Conservation (phyloP, 2,797 vertebrate species). For the Rhyacichthys aspro region DNA sequence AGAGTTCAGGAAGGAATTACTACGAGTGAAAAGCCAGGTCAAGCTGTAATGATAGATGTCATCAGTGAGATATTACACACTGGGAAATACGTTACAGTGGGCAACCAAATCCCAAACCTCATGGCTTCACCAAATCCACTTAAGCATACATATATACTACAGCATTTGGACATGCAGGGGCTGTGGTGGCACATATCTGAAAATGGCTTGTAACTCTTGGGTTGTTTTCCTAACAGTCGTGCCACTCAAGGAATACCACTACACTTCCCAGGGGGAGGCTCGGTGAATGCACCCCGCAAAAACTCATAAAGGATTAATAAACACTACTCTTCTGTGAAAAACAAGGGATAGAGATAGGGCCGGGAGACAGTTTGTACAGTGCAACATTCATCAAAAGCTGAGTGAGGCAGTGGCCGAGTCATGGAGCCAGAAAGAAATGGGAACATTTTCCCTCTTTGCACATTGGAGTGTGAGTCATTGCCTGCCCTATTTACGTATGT, state of each 20-base stretch:
- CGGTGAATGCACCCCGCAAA: conserved; percentile 40
- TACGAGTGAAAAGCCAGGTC: conserved; percentile 47
- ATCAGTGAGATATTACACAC: conserved; percentile 30
- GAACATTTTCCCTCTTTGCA: conserved; percentile 33
- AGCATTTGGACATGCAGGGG: conserved; percentile 13
- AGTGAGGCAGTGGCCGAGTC: too few species aligned
- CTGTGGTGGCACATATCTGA: conserved; percentile 22
- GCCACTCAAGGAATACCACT: conserved; percentile 39
- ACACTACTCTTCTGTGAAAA: conserved; percentile 55
- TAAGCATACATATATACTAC: too few species aligned
- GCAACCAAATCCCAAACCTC: conserved; percentile 27
- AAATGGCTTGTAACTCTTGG: conserved; percentile 24
- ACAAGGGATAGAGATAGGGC: conserved; percentile 40
- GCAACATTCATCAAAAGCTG: conserved; percentile 46
- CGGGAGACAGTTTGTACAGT: conserved; percentile 37
- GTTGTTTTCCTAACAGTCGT: conserved; percentile 38
- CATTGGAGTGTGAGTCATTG: conserved; percentile 63
- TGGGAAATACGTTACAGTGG: conserved; percentile 37
- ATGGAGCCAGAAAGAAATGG: conserved; percentile 33
- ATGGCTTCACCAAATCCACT: conserved; percentile 36
- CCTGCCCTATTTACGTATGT: conserved; percentile 69
- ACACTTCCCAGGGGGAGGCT: conserved; percentile 45
- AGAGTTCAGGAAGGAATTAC: conserved; percentile 51
- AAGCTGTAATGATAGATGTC: conserved; percentile 53
- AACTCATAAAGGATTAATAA: conserved; percentile 58